Conservation (phyloP, 2,888 invertebrate genomes). For the Erebia palarica region DNA sequence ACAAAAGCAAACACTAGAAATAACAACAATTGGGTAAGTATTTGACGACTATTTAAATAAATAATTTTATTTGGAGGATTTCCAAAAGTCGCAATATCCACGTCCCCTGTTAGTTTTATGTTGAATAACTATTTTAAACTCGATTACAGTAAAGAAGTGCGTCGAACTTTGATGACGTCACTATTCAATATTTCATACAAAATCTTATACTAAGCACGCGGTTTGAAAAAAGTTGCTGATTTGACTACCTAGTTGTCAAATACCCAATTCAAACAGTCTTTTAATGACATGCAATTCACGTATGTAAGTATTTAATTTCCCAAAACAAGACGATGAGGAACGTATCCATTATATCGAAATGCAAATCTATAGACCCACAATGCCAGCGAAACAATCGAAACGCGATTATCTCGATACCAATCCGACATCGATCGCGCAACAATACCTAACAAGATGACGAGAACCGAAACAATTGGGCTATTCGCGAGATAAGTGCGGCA, state of each 20-base stretch:
- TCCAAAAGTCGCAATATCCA: no score
- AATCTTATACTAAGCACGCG: no score
- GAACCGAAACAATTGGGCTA: constrained; percentile 70
- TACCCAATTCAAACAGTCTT: not conserved
- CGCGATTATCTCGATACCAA: constrained; percentile 44
- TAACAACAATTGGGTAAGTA: not conserved
- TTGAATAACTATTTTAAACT: no score
- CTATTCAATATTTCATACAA: no score
- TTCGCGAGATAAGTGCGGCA: constrained; percentile 74
- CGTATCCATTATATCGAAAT: constrained; percentile 6
- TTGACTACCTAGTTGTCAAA: no score
- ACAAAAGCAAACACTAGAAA: no score
- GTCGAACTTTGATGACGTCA: no score
- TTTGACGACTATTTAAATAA: no score
- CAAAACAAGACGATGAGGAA: not conserved
- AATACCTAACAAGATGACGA: constrained; percentile 61
- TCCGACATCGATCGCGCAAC: constrained; percentile 48
- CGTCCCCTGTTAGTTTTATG: no score
- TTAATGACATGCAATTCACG: not conserved
- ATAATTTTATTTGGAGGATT: no score
- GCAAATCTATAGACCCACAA: constrained; percentile 20
- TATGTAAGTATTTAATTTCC: not conserved
- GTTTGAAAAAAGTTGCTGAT: no score
- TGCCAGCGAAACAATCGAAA: constrained; percentile 42
- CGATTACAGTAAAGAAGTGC: no score